Conservation (phyloP, 2,113 vertebrate species). For the Lichenostomus cassidix region DNA sequence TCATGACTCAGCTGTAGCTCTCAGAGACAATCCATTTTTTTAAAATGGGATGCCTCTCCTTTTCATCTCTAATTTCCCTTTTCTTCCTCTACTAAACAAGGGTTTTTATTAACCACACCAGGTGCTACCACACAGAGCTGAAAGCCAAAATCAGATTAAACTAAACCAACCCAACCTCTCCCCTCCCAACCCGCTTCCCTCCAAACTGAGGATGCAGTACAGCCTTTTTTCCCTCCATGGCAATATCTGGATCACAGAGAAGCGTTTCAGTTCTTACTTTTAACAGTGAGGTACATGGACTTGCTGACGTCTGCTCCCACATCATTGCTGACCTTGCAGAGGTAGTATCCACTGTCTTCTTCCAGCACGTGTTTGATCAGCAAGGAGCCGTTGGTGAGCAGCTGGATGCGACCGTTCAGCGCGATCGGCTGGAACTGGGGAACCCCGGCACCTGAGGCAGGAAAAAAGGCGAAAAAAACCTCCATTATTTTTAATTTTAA, state of each 20-base stretch:
- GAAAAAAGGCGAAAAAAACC: neutral
- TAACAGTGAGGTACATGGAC: slow-evolving; percentile 99
- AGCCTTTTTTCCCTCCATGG: slow-evolving; percentile 6
- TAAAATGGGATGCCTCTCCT: neutral
- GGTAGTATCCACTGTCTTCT: slow-evolving; percentile 98
- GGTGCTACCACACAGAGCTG: neutral
- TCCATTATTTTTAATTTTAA: accelerated
- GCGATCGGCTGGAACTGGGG: slow-evolving; percentile 97
- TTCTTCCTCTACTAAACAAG: neutral
- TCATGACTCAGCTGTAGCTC: neutral
- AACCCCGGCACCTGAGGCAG: slow-evolving; percentile 86
- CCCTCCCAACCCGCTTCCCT: neutral
- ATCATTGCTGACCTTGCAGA: slow-evolving; percentile 99
- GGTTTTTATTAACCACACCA: neutral
- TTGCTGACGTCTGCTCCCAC: slow-evolving; percentile 99
- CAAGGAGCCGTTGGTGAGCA: slow-evolving; percentile 93
- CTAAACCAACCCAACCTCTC: neutral
- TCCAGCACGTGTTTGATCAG: slow-evolving; percentile 97
- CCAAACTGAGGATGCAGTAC: neutral
- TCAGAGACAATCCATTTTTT: neutral
- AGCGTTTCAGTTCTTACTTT: slow-evolving; percentile 89
- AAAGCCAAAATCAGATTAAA: neutral
- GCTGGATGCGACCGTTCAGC: slow-evolving; percentile 92
- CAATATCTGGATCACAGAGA: slow-evolving; percentile 63
- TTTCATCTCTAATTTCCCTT: neutral